Base-by-base conservation (phyloP, 2,888 invertebrate genomes). In the Biston betularia region DNA sequence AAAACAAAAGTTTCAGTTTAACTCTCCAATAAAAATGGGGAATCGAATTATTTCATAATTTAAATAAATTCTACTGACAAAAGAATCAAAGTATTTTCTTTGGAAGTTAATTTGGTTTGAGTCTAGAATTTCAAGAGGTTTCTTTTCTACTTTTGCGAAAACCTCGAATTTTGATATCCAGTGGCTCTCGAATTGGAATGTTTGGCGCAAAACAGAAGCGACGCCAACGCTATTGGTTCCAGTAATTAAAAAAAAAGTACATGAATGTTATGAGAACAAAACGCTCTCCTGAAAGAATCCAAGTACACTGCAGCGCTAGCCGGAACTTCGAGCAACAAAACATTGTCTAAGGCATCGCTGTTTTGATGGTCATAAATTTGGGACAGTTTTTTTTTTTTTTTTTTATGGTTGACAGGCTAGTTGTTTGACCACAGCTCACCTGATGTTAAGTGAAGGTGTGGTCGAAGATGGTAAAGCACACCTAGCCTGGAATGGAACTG, bases 11-110 rank as follows among this genome's bases (percentile, higher is more conserved):
- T 49, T 49, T 49, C 8, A 33, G n/a, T 50, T 34, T 50, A 35
- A 35, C 35, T 50, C 34, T 53, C 53, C 15, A 38, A 53, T 40
- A 40, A 40, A 53, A 38, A 53, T 6, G n/a, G 55, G 15, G 45
- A 56, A 56, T 56, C 45, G 45, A 45, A 56, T 56, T 45, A 56
- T 34, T 45, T 44, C 9, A 33, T 34, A n/a, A 33, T 24, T 56
- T 14, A 35, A 33, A 45, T 9, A 45, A 56, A 15, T 45, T 34
- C 45, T 34, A 5, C 0, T 10, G 12, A 15, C 15, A 55, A 55
- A 44, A 15, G 24, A 52, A 44, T 55, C 44, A 56, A 56, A 45
- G 50, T 45, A 56, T 33, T 24, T 6, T 35, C 56, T 45, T 56
- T 56, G 45, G 14, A 55, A 45, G 14, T 56, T 45, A 56, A 56